Evolutionary conservation across 1,140 invertebrate species (phyloP).

Genomic region (Pseudachorutes palmiensis): DNA sequence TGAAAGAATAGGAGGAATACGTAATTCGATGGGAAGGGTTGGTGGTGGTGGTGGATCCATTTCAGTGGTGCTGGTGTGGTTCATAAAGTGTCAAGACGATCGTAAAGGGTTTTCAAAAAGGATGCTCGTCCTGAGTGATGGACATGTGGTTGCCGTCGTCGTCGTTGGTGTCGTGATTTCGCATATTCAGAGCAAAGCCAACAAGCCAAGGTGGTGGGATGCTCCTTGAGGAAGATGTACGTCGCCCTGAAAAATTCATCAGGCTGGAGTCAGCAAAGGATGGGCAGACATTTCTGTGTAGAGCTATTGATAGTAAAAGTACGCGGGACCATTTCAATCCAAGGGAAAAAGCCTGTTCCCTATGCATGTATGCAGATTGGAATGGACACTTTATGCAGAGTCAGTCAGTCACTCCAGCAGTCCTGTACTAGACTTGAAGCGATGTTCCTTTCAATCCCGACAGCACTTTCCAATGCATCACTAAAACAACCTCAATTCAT

Average conservation of each 20-base stretch:
- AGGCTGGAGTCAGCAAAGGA: not conserved
- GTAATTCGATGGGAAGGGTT: not conserved
- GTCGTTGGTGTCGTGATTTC: conserved; percentile 1
- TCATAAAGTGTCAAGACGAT: conserved; percentile 2
- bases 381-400: conserved; percentile 12
- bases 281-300: no score
- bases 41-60: not conserved
- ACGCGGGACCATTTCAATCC: not conserved
- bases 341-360: not conserved
- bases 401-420: not conserved
- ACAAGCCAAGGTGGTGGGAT: not conserved
- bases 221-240: conserved; percentile 7
- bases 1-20: not conserved
- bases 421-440: no score
- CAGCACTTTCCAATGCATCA: no score
- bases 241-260: conserved; percentile 1
- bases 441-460: no score
- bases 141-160: not conserved
- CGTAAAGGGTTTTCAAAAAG: not conserved
- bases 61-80: conserved; percentile 1
- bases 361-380: conserved; percentile 12
- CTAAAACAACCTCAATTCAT: no score
- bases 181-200: not conserved
- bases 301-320: conserved; percentile 1
- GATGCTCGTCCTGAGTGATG: not conserved